phyloP scores from a whole-genome alignment of 2,797 vertebrate species.

The Valencia hispanica region DNA sequence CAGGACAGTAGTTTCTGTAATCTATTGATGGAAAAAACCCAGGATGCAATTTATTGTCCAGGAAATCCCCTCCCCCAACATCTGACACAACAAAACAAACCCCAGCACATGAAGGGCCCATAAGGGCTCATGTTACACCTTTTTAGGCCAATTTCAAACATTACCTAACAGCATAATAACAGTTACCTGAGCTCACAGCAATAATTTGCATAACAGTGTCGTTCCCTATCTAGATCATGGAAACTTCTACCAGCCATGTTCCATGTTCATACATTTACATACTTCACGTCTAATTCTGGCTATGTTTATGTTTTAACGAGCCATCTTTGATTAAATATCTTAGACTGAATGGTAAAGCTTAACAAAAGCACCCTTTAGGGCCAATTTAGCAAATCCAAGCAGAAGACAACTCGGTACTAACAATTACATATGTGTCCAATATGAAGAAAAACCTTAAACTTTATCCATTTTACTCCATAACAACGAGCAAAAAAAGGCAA shows the following conservation, averaged over 20 bases:
- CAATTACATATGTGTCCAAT: background rate
- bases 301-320: background rate
- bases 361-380: background rate
- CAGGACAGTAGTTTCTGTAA: background rate
- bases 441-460: background rate
- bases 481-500: background rate
- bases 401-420: background rate
- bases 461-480: background rate
- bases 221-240: background rate
- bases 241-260: background rate
- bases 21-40: constrained; percentile 7
- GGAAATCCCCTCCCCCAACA: constrained; percentile 62
- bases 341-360: background rate
- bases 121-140: background rate
- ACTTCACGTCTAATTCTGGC: background rate
- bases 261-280: background rate
- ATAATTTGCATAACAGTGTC: background rate
- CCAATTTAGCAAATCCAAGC: background rate
- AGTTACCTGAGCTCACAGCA: background rate
- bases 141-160: background rate
- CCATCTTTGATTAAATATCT: background rate
- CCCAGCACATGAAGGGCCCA: constrained; percentile 20
- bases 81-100: constrained; percentile 64
- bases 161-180: background rate
- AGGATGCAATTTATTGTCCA: constrained; percentile 21